Evolutionary conservation across 1,140 invertebrate genomes (phyloP).

Genomic region (Pseudomyrmex flavicornis): DNA sequence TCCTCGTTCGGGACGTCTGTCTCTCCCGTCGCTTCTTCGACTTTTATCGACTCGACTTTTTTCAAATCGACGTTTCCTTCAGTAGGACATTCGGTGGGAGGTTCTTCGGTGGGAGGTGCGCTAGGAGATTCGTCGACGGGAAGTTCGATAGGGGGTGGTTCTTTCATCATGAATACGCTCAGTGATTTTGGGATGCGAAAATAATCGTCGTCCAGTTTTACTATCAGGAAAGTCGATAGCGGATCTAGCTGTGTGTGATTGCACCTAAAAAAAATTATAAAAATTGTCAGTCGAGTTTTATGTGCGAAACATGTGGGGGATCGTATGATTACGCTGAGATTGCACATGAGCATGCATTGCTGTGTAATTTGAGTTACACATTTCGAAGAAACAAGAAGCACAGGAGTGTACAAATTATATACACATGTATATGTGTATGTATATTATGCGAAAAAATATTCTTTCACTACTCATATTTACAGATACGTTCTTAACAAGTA

Average conservation of each 20-base stretch:
- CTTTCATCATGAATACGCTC: conserved; percentile 78
- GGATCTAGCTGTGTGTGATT: conserved; percentile 72
- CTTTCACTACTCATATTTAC: not conserved
- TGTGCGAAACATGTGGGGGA: not conserved
- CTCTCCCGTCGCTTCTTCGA: not conserved
- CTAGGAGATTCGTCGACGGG: no score
- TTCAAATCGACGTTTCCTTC: no score
- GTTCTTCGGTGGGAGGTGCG: no score
- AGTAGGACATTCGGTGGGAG: no score
- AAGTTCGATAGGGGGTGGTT: conserved; percentile 48
- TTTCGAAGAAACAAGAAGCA: conserved; percentile 27
- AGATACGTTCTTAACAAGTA: not conserved
- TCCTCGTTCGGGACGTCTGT: not conserved
- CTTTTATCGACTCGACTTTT: conserved; percentile 1
- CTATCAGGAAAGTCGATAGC: conserved; percentile 75
- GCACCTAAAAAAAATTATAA: conserved; percentile 79
- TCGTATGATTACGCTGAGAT: conserved; percentile 24
- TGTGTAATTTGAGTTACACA: conserved; percentile 16
- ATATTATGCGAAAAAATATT: conserved; percentile 1
- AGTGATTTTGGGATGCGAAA: conserved; percentile 80
- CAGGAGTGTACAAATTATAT: no score
- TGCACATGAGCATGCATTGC: conserved; percentile 61
- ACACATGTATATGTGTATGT: not conserved
- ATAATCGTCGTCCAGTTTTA: conserved; percentile 79
- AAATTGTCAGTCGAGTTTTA: conserved; percentile 63